Evolutionary conservation across 2,888 invertebrate species (phyloP).

Genomic region (Sesia apiformis): DNA sequence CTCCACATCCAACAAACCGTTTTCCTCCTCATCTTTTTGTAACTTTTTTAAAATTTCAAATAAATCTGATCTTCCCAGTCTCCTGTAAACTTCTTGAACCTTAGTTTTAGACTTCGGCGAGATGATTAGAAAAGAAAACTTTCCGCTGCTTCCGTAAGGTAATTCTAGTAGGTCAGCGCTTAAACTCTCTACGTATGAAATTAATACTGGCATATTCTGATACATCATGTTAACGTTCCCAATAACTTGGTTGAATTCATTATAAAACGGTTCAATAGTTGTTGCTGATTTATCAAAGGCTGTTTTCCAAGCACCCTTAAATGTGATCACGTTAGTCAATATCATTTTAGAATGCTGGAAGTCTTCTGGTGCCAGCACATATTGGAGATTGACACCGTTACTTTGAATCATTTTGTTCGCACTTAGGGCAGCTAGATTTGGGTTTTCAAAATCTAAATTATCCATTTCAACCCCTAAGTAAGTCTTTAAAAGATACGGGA

Average conservation of each 20-base stretch:
- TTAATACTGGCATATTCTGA: conserved; percentile 74
- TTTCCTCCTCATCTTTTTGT: conserved; percentile 54
- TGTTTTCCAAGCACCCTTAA: conserved; percentile 80
- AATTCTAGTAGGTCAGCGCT: conserved; percentile 78
- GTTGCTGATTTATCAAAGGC: conserved; percentile 78
- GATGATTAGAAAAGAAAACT: conserved; percentile 77
- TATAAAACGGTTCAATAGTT: conserved; percentile 69
- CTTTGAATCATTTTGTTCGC: conserved; percentile 52
- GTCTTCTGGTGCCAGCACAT: conserved; percentile 65
- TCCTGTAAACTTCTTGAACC: conserved; percentile 62
- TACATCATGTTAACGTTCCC: conserved; percentile 85
- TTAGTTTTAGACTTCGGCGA: conserved; percentile 74
- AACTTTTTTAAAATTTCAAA: conserved; percentile 67
- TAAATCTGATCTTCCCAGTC: conserved; percentile 60
- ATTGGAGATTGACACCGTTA: conserved; percentile 50
- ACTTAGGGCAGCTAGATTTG: conserved; percentile 36
- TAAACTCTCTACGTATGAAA: conserved; percentile 68
- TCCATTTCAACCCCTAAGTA: conserved; percentile 52
- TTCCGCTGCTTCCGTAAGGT: conserved; percentile 76
- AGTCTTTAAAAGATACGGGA: conserved; percentile 28
- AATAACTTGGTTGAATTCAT: conserved; percentile 64
- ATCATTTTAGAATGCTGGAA: conserved; percentile 76
- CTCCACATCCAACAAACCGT: conserved; percentile 75
- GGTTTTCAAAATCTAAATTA: conserved; percentile 47
- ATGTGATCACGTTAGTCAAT: conserved; percentile 80